phyloP scores from a whole-genome alignment of 2,888 invertebrate genomes.

The Lordiphosa andalusiaca region DNA sequence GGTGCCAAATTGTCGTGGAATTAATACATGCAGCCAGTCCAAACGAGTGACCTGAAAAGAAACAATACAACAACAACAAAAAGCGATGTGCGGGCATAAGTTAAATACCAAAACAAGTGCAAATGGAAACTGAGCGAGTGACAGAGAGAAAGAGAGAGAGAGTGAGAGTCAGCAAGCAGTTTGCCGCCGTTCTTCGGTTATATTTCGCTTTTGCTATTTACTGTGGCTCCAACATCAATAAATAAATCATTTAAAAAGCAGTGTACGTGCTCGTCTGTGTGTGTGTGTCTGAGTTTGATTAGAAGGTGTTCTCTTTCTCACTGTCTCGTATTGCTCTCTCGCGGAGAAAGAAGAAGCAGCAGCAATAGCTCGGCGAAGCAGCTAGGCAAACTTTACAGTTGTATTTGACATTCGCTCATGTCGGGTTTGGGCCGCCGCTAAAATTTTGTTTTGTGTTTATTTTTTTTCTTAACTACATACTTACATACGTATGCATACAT shows the following conservation, averaged over 20 bases:
- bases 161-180: too few species aligned
- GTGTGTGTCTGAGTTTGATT: conserved; percentile 34
- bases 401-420: conserved; percentile 12
- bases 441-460: conserved; percentile 14
- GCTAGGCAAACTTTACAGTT: conserved; percentile 7
- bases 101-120: conserved; percentile 22
- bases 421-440: conserved; percentile 5
- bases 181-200: conserved; percentile 12
- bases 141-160: conserved; percentile 19
- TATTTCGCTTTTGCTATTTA: conserved; percentile 40
- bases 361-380: conserved; percentile 1
- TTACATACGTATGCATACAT: too few species aligned
- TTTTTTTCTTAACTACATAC: not conserved
- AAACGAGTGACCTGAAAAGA: conserved; percentile 40
- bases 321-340: conserved; percentile 10
- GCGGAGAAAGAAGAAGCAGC: conserved; percentile 7
- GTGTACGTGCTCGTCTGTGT: conserved; percentile 21
- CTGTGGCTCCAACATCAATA: conserved; percentile 49
- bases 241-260: conserved; percentile 55
- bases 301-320: conserved; percentile 53
- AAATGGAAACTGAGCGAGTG: conserved; percentile 4
- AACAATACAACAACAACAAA: conserved; percentile 15
- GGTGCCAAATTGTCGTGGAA: not conserved
- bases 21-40: not conserved
- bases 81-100: too few species aligned